Evolutionary conservation across 2,888 invertebrate genomes (phyloP), one percentile per base, ranked within the genome.

Genomic region (Carterocephalus palaemon): DNA sequence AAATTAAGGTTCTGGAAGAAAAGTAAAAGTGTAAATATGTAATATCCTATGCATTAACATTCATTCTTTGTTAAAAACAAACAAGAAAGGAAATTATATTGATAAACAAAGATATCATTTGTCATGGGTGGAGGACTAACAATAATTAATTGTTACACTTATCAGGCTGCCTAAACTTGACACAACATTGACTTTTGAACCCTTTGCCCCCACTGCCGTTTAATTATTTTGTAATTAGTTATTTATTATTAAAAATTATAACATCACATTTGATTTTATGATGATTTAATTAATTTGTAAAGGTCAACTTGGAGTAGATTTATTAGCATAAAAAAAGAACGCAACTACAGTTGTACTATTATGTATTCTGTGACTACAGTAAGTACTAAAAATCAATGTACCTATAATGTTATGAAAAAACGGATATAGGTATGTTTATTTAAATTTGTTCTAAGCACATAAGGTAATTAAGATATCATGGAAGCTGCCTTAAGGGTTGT

Each of bases 401-500:
- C n/a, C n/a, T n/a, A n/a, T n/a, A n/a, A n/a, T n/a, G n/a, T n/a
- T n/a, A n/a, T n/a, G n/a, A n/a, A n/a, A n/a, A n/a, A n/a, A n/a
- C n/a, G n/a, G n/a, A n/a, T n/a, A n/a, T n/a, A n/a, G n/a, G n/a
- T n/a, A n/a, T n/a, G n/a, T n/a, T n/a, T n/a, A n/a, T n/a, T n/a
- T n/a, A n/a, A n/a, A 19, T 19, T 19, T 19, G 6, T 4, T 19
- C 6, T 36, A 36, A 15, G 9, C 15, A 34, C 17, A 7, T 7
- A 19, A 24, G n/a, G 19, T 4, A 24, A 37, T 37, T 31, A 28
- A 36, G 8, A 32, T 28, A 67, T 60, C 64, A 72, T 72, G 73
- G 64, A 72, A 62, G 53, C 59, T 60, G 55, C 58, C 60, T 70
- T 72, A 65, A 69, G 74, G 69, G 64, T 77, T 73, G 68, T 71